phyloP scores from a whole-genome alignment of 2,113 vertebrate species.

The Rostratula benghalensis region DNA sequence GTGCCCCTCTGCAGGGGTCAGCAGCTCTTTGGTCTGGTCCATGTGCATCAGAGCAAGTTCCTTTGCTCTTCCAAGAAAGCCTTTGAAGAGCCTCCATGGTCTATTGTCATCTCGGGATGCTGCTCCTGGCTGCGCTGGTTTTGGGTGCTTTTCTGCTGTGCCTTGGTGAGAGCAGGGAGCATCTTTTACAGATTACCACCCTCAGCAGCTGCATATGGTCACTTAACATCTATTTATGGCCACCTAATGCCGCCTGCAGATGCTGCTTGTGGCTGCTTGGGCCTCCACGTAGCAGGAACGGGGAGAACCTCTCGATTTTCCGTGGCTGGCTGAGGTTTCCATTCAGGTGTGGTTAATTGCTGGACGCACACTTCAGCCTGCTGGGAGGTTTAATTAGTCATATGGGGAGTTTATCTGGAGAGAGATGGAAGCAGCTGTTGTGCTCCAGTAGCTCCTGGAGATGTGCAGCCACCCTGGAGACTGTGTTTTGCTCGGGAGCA shows the following conservation, averaged over 20 bases:
- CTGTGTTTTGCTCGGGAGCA: background rate
- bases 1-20: background rate
- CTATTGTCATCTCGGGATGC: accelerated
- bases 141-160: background rate
- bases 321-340: background rate
- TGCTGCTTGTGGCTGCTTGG: background rate
- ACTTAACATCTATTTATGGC: background rate
- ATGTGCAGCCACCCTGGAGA: background rate
- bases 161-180: background rate
- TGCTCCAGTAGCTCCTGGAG: background rate
- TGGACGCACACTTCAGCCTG: background rate
- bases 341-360: background rate
- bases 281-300: background rate
- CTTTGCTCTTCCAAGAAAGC: background rate
- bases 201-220: background rate
- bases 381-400: background rate
- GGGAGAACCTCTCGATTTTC: background rate
- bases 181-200: background rate
- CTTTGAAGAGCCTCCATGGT: accelerated
- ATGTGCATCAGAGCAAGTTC: background rate
- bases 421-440: background rate
- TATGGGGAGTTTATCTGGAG: background rate
- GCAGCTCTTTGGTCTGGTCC: background rate
- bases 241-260: background rate
- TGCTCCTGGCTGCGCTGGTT: accelerated